These are phyloP conservation scores for Akabosia matsudoensis DNA, from an alignment of 1,140 invertebrate genomes.

Conservation along the genomic window DNA sequence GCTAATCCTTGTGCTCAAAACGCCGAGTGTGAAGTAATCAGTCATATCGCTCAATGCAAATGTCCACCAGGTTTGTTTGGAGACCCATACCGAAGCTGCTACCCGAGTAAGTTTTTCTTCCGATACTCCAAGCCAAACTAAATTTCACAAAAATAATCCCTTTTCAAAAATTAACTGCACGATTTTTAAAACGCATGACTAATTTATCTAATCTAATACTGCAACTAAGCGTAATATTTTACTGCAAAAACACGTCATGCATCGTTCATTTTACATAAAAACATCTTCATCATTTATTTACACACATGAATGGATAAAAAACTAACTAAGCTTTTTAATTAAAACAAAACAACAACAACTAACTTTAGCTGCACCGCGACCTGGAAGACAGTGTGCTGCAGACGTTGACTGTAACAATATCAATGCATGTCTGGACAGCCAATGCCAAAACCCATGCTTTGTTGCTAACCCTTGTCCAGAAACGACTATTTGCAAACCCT, in stretches of 20 bases:
- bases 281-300: no score
- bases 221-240: no score
- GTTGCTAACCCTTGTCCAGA: slow-evolving; percentile 50
- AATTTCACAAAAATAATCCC: background rate
- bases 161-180: background rate
- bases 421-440: slow-evolving; percentile 51
- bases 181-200: background rate
- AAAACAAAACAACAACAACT: background rate
- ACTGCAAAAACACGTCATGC: no score
- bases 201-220: no score
- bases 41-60: slow-evolving; percentile 71
- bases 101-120: slow-evolving; percentile 57
- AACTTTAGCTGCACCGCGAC: slow-evolving; percentile 45
- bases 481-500: slow-evolving; percentile 51
- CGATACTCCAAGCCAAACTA: no score
- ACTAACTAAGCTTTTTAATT: background rate
- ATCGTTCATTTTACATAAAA: no score
- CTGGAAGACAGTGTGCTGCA: slow-evolving; percentile 48
- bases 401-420: slow-evolving; percentile 52
- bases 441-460: slow-evolving; percentile 52
- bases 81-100: slow-evolving; percentile 76
- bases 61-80: slow-evolving; percentile 72
- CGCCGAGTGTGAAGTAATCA: slow-evolving; percentile 53
- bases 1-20: slow-evolving; percentile 72
- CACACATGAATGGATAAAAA: no score